A percentile compares a stretch with the other conserved stretches of the same genome.
Evolutionary conservation across 1,140 invertebrate genomes (phyloP).

Genomic region (Reticulitermes speratus): DNA sequence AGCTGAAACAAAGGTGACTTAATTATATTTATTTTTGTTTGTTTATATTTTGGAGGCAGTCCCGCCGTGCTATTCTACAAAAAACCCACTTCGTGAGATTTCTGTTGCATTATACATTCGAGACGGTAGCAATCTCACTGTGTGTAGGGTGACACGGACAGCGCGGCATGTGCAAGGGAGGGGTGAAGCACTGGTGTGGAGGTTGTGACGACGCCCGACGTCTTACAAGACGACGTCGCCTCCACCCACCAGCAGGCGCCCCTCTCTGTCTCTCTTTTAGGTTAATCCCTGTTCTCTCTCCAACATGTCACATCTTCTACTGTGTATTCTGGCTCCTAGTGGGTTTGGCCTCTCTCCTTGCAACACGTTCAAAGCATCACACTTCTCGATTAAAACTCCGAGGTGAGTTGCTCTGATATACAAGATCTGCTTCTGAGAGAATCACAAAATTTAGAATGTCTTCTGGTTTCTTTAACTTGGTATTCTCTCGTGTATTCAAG

Average conservation of each 20-base stretch:
- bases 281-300: constrained; percentile 15
- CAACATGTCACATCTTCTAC: not conserved
- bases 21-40: no score
- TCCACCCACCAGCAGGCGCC: not conserved
- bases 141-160: constrained; percentile 13
- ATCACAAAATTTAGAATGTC: not conserved
- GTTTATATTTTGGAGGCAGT: no score
- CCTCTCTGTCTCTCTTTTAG: not conserved
- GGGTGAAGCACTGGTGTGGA: constrained; percentile 5
- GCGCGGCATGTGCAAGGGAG: not conserved
- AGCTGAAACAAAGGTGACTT: no score
- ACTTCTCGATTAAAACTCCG: not conserved
- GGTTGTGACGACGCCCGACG: constrained; percentile 10
- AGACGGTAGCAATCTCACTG: not conserved
- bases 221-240: constrained; percentile 16
- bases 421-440: not conserved
- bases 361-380: not conserved
- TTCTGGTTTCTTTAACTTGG: no score
- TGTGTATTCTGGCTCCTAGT: not conserved
- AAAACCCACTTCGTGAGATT: not conserved
- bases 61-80: no score
- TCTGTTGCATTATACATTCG: not conserved
- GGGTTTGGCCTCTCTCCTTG: not conserved
- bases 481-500: no score
- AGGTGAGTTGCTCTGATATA: not conserved